Evolutionary conservation across 2,888 invertebrate species (phyloP).

Genomic region (Adelphocoris suturalis): DNA sequence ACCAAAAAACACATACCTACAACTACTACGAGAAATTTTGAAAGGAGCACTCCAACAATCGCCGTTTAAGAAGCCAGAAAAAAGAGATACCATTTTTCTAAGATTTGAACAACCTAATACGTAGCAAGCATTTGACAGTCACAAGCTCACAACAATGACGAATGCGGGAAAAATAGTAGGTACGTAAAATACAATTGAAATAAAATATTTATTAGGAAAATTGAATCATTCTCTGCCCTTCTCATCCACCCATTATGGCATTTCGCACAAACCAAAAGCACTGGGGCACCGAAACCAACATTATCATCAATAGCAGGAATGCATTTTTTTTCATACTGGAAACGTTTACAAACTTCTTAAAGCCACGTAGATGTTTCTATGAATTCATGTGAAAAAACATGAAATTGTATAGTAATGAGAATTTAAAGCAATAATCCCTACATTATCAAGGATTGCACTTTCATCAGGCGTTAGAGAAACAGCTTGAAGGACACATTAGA

Average conservation of each 20-base stretch:
- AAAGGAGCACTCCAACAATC: neutral
- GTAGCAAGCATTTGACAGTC: constrained; percentile 54
- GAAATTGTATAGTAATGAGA: too few relatives aligned
- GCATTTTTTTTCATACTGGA: too few relatives aligned
- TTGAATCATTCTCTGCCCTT: neutral
- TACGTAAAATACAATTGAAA: neutral
- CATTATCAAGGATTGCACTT: too few relatives aligned
- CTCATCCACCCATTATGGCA: constrained; percentile 1
- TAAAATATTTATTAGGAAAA: neutral
- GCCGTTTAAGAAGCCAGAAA: constrained; percentile 22
- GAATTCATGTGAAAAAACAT: too few relatives aligned
- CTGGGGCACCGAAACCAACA: constrained; percentile 4
- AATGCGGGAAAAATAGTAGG: constrained; percentile 50
- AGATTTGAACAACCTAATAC: constrained; percentile 7
- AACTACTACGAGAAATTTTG: constrained; percentile 31
- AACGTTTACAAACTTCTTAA: too few relatives aligned
- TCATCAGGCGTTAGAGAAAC: too few relatives aligned
- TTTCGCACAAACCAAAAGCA: neutral
- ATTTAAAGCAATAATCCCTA: too few relatives aligned
- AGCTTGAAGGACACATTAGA: too few relatives aligned
- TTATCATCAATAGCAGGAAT: neutral
- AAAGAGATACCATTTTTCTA: neutral
- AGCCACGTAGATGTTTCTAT: too few relatives aligned
- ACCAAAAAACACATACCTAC: neutral
- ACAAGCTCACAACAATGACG: constrained; percentile 63